A percentile compares a stretch with the other conserved stretches of the same genome.
These are phyloP conservation scores for Myiagra hebetior DNA, from an alignment of 2,113 vertebrate species.

Conservation along the genomic window DNA sequence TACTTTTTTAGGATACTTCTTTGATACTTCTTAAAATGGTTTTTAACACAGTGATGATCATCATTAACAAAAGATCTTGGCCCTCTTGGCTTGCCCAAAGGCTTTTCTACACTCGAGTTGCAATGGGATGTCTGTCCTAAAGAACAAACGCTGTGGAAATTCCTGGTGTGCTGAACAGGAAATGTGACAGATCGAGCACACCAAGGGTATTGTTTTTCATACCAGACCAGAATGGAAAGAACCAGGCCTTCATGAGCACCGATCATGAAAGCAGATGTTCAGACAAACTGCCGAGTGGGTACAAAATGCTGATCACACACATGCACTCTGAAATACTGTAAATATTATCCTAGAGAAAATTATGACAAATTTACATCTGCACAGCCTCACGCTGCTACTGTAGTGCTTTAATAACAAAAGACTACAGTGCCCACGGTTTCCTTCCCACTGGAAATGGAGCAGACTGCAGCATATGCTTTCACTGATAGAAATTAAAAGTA, in stretches of 20 bases:
- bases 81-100: neutral
- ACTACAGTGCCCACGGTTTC: neutral
- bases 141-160: accelerated
- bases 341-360: slow-evolving; percentile 24
- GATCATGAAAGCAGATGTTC: neutral
- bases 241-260: neutral
- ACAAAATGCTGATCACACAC: neutral
- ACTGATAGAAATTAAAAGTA: slow-evolving; percentile 15
- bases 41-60: neutral
- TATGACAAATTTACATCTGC: neutral
- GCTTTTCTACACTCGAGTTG: neutral
- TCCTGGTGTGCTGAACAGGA: neutral
- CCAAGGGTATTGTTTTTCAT: neutral
- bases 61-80: neutral
- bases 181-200: neutral
- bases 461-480: neutral
- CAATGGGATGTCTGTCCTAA: neutral
- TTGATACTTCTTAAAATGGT: neutral
- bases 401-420: neutral
- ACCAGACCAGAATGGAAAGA: neutral
- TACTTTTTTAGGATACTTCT: neutral
- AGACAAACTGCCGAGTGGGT: neutral
- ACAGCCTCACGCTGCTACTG: neutral
- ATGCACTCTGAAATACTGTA: neutral
- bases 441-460: neutral